Base-by-base conservation (phyloP, 2,797 vertebrate species). In the Pipistrellus kuhlii region DNA sequence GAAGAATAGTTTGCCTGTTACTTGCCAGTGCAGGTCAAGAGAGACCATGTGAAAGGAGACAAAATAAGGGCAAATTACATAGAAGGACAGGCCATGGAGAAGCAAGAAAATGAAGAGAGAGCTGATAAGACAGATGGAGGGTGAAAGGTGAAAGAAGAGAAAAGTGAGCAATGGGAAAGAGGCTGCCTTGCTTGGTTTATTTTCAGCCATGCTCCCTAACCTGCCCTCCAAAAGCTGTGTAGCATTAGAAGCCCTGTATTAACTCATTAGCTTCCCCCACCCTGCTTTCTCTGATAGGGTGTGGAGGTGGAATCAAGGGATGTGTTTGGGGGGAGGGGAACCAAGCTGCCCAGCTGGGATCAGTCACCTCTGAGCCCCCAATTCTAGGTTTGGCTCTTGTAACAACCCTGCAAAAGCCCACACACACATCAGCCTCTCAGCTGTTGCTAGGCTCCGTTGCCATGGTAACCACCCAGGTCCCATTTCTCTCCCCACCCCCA, bases 151-250 rank as follows among this genome's bases (percentile, higher is more conserved):
- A 96, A 71, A 91, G 85, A 95, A 96, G 69, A 96, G 75, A 82
- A 90, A 95, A 76, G 90, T 80, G 97, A 88, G 93, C 59, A 48
- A 55, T n/a, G 86, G 66, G 71, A 89, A 95, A 55, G 41, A 88
- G 85, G 88, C 97, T 97, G 96, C 93, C 91, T 96, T 97, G 89
- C 96, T 92, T 89, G 96, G 96, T 98, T 97, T 98, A 97, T 98
- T 98, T 98, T 91, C 96, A 97, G 97, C 96, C 94, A 92, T 96
- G 96, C 96, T 97, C 93, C 96, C 97, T 97, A 96, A 96, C 97
- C 97, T 66, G 46, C 27, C 80, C 86, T 51, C 62, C 44, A 44
- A 91, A 82, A 89, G 73, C 93, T 91, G 7, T 25, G 51, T 25
- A 73, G 76, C 75, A 48, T 62, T 23, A 81, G 71, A 93, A 72